phyloP scores from a whole-genome alignment of 1,140 invertebrate species.

The Anoplophora glabripennis region DNA sequence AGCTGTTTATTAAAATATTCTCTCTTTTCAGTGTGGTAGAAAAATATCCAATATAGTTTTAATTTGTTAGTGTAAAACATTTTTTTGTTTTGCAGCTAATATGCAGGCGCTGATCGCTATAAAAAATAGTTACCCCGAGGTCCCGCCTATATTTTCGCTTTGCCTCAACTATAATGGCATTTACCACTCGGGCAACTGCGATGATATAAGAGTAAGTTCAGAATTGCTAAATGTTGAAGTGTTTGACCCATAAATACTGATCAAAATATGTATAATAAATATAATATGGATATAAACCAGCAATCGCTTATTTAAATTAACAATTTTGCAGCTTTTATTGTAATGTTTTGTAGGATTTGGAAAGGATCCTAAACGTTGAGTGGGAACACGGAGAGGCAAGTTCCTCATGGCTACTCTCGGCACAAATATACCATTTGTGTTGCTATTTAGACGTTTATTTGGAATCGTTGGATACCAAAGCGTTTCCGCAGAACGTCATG shows the following conservation, averaged over 20 bases:
- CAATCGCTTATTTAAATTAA: slow-evolving; percentile 8
- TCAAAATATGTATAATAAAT: too few relatives aligned
- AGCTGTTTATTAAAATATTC: too few relatives aligned
- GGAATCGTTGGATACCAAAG: slow-evolving; percentile 68
- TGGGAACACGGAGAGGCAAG: slow-evolving; percentile 48
- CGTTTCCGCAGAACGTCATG: slow-evolving; percentile 76
- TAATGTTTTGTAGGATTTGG: slow-evolving; percentile 59
- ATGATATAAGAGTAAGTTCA: slow-evolving; percentile 63
- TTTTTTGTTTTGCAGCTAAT: slow-evolving; percentile 56
- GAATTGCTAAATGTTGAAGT: too few relatives aligned
- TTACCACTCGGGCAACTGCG: slow-evolving; percentile 61
- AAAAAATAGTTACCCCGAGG: slow-evolving; percentile 77
- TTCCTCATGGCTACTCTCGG: slow-evolving; percentile 59
- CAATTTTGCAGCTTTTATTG: slow-evolving; percentile 16
- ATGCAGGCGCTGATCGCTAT: slow-evolving; percentile 73
- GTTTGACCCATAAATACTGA: too few relatives aligned
- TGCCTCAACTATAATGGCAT: slow-evolving; percentile 68
- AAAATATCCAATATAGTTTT: background rate
- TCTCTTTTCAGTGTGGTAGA: too few relatives aligned
- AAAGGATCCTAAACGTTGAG: slow-evolving; percentile 69
- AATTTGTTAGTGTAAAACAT: background rate
- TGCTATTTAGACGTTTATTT: slow-evolving; percentile 84
- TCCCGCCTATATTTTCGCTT: slow-evolving; percentile 73
- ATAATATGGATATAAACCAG: slow-evolving; percentile 4
- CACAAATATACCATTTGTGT: slow-evolving; percentile 75